Conservation (phyloP, 2,113 vertebrate species). For the Apteryx mantelli region DNA sequence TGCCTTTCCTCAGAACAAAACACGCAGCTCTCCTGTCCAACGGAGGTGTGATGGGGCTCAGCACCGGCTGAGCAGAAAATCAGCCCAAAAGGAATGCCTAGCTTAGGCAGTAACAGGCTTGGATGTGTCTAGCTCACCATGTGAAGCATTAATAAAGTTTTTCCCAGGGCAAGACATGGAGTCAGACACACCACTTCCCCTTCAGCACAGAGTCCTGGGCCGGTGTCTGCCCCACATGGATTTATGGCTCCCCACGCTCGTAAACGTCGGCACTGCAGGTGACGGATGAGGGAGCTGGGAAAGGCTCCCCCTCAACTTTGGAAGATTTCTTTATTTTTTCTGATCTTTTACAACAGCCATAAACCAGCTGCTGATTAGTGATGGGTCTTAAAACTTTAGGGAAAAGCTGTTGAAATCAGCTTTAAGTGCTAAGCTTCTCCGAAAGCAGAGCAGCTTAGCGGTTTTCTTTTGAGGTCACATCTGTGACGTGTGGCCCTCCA, state of each 20-base stretch:
- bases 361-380: slow-evolving; percentile 70
- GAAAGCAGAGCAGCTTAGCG: not conserved
- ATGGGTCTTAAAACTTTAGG: slow-evolving; percentile 64
- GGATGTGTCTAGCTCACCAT: accelerated
- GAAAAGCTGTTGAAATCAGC: slow-evolving; percentile 69
- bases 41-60: not conserved
- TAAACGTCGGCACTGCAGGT: not conserved
- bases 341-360: slow-evolving; percentile 61
- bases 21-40: accelerated
- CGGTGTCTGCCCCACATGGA: accelerated
- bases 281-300: slow-evolving; percentile 18
- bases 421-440: slow-evolving; percentile 53
- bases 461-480: slow-evolving; percentile 31
- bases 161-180: slow-evolving; percentile 7
- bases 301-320: not conserved
- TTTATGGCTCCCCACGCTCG: not conserved
- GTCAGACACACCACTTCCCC: slow-evolving; percentile 29
- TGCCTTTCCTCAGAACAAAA: not conserved
- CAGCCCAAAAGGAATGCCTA: not conserved
- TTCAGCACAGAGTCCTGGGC: not conserved
- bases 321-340: slow-evolving; percentile 37
- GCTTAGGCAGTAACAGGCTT: accelerated
- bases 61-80: not conserved
- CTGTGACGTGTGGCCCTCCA: not conserved
- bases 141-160: not conserved